phyloP scores from a whole-genome alignment of 2,888 invertebrate genomes.

The Tolmerus cingulatus region DNA sequence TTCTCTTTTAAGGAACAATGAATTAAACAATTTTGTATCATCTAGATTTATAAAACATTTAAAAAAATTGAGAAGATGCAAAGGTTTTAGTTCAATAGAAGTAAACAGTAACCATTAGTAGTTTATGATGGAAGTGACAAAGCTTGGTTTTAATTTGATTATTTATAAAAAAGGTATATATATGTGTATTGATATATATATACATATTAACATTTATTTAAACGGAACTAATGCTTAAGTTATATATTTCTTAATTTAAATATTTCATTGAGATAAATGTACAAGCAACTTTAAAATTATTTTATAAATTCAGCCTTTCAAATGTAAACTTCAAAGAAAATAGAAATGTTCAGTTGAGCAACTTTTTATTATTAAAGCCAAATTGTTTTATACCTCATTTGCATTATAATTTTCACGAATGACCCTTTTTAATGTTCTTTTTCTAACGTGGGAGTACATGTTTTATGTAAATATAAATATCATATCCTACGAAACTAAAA shows the following conservation, averaged over 20 bases:
- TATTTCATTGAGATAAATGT: conserved; percentile 40
- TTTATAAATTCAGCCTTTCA: conserved; percentile 33
- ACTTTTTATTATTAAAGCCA: conserved; percentile 40
- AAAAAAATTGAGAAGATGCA: neutral
- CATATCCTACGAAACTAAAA: too few relatives aligned
- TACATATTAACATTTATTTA: conserved; percentile 19
- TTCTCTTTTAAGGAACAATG: conserved; percentile 18
- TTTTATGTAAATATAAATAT: too few relatives aligned
- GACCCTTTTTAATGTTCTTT: neutral
- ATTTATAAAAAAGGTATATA: conserved; percentile 37
- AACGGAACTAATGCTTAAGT: conserved; percentile 30
- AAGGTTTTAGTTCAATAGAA: conserved; percentile 30
- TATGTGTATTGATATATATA: conserved; percentile 6
- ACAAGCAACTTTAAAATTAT: conserved; percentile 38
- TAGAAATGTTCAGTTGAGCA: conserved; percentile 32
- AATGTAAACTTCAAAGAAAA: conserved; percentile 32
- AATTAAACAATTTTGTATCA: conserved; percentile 33
- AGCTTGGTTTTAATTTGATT: conserved; percentile 29
- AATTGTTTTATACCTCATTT: neutral
- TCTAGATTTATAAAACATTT: conserved; percentile 14
- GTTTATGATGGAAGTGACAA: conserved; percentile 33
- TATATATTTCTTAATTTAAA: conserved; percentile 41
- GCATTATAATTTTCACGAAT: neutral
- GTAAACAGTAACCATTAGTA: conserved; percentile 17
- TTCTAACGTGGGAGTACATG: neutral